Evolutionary conservation across 1,140 invertebrate species (phyloP).

Genomic region (Philotrypesis tridentata): DNA sequence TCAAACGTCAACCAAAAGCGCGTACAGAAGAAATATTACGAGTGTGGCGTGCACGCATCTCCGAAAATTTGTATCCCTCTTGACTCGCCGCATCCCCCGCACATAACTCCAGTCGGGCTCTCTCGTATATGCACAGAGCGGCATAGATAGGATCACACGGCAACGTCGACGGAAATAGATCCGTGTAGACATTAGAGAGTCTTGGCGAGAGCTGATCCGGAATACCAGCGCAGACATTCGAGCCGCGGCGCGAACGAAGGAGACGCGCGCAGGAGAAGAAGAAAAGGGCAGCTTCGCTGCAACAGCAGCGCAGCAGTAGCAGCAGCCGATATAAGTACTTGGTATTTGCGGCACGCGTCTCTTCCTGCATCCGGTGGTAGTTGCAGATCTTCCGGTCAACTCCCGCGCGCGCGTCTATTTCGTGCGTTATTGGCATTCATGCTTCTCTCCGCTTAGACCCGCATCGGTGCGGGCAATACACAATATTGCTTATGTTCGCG

Average conservation of each 20-base stretch:
- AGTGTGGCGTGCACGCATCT: background rate
- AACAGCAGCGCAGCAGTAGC: too few relatives aligned
- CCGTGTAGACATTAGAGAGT: background rate
- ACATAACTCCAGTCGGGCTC: background rate
- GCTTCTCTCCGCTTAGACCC: background rate
- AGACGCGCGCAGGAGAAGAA: background rate
- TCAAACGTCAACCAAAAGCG: background rate
- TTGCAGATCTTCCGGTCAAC: conserved; percentile 33
- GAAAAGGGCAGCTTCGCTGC: background rate
- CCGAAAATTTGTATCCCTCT: background rate
- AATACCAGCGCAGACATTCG: background rate
- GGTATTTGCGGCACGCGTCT: conserved; percentile 32
- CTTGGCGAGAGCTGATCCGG: background rate
- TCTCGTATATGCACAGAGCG: background rate
- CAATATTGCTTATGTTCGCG: background rate
- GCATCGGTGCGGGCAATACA: background rate
- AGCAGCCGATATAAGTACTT: too few relatives aligned
- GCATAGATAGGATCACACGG: background rate
- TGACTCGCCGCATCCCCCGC: background rate
- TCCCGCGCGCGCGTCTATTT: conserved; percentile 2
- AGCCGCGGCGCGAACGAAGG: background rate
- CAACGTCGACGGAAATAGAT: conserved; percentile 38
- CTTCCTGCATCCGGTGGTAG: conserved; percentile 31
- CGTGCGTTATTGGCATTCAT: background rate
- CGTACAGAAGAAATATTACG: background rate